Evolutionary conservation across 2,797 vertebrate species (phyloP).

Genomic region (Myoxocephalus aenaeus): DNA sequence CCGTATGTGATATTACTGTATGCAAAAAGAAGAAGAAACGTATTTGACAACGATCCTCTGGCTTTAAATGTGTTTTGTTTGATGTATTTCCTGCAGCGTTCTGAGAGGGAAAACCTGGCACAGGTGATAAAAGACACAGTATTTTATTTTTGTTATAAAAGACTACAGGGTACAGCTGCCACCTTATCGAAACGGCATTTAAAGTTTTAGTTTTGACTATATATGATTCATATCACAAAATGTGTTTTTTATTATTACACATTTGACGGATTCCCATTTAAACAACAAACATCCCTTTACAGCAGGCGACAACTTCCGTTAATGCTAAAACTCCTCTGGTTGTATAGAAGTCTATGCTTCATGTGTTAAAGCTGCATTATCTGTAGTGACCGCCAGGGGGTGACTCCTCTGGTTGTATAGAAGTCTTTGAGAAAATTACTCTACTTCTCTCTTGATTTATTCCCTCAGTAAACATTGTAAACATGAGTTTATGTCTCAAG

Average conservation of each 20-base stretch:
- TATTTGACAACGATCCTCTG: no score
- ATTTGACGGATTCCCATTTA: neutral
- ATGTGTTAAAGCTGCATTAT: no score
- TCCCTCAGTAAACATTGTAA: no score
- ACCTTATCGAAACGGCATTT: neutral
- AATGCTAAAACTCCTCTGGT: no score
- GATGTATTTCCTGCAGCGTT: neutral
- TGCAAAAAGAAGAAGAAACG: neutral
- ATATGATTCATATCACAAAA: neutral
- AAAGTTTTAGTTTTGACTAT: neutral
- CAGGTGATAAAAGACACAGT: neutral
- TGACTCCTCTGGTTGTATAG: no score
- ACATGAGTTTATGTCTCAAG: no score
- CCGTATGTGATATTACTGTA: neutral
- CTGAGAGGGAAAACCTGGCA: neutral
- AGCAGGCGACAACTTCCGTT: no score
- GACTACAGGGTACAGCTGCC: neutral
- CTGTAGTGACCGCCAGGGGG: no score
- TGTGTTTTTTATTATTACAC: neutral
- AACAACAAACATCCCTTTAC: neutral
- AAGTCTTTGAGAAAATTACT: no score
- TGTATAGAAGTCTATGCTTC: no score
- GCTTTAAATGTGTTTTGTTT: neutral
- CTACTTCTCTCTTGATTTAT: no score
- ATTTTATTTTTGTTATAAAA: no score